Evolutionary conservation across 2,797 vertebrate genomes (phyloP).

Genomic region (Protonibea diacanthus): DNA sequence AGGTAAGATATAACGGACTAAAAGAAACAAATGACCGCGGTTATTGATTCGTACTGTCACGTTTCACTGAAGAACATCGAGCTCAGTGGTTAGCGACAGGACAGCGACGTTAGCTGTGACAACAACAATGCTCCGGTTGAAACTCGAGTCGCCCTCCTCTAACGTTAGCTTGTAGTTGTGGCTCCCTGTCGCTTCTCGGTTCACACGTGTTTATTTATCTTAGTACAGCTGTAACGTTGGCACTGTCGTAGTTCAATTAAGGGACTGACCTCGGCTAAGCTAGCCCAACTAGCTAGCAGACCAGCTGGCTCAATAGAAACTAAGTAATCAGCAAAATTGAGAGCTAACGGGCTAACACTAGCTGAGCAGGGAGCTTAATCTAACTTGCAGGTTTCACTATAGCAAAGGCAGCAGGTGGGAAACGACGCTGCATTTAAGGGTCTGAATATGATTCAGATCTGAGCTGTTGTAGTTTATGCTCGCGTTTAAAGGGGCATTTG

Average conservation of each 20-base stretch:
- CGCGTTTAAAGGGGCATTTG: background rate
- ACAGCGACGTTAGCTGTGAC: slow-evolving; percentile 24
- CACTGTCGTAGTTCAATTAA: background rate
- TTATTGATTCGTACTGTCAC: background rate
- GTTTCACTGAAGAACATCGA: background rate
- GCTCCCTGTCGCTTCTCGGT: background rate
- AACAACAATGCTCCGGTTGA: slow-evolving; percentile 27
- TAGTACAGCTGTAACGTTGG: background rate
- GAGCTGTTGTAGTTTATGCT: background rate
- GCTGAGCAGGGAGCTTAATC: background rate
- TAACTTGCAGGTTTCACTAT: background rate
- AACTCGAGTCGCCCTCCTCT: background rate
- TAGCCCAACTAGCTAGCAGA: background rate
- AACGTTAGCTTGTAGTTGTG: background rate
- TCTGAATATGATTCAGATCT: background rate
- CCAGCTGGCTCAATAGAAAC: slow-evolving; percentile 9
- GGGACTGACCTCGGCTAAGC: background rate
- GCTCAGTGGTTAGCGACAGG: background rate
- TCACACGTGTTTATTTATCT: too few species aligned
- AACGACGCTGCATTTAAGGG: background rate
- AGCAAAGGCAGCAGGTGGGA: background rate
- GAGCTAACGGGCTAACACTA: slow-evolving; percentile 9
- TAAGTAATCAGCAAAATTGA: slow-evolving; percentile 25
- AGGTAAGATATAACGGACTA: slow-evolving; percentile 32
- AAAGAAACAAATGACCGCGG: rapidly evolving